Conservation (phyloP, 2,888 invertebrate genomes). For the Drosophila koepferae region DNA sequence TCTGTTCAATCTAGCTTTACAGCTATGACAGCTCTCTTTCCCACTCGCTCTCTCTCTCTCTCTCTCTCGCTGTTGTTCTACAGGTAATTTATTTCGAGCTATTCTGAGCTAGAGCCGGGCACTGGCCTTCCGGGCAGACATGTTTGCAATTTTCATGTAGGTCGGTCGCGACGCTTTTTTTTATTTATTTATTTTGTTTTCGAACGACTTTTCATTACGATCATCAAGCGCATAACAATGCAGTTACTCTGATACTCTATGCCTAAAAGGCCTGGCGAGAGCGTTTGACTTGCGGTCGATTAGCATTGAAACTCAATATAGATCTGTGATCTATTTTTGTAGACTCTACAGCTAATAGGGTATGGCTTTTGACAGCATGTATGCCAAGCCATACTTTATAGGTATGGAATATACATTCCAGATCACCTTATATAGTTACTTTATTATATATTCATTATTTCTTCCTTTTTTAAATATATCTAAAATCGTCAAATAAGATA, state of each 20-base stretch:
- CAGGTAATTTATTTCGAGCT: neutral
- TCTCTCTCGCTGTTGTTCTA: neutral
- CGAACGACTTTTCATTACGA: neutral
- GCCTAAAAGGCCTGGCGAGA: neutral
- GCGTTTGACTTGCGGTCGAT: neutral
- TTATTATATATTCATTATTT: neutral
- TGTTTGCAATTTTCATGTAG: constrained; percentile 7
- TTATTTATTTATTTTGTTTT: constrained; percentile 20
- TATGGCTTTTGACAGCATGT: neutral
- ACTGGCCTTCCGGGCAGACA: constrained; percentile 11
- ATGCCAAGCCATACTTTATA: neutral
- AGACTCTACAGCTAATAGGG: neutral
- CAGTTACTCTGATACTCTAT: neutral
- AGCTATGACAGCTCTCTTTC: neutral
- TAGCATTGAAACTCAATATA: neutral
- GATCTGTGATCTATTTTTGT: neutral
- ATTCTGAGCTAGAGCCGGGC: neutral
- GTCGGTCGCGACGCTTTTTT: constrained; percentile 20
- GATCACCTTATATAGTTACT: neutral
- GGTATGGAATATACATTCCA: neutral
- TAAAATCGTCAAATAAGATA: no score
- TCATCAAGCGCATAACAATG: neutral
- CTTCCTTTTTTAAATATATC: neutral
- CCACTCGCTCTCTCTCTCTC: neutral
- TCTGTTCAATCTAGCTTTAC: neutral